A percentile compares a stretch with the other conserved stretches of the same genome.
These are phyloP conservation scores for Berghia stephanieae DNA, from an alignment of 1,140 invertebrate species.

Conservation along the genomic window DNA sequence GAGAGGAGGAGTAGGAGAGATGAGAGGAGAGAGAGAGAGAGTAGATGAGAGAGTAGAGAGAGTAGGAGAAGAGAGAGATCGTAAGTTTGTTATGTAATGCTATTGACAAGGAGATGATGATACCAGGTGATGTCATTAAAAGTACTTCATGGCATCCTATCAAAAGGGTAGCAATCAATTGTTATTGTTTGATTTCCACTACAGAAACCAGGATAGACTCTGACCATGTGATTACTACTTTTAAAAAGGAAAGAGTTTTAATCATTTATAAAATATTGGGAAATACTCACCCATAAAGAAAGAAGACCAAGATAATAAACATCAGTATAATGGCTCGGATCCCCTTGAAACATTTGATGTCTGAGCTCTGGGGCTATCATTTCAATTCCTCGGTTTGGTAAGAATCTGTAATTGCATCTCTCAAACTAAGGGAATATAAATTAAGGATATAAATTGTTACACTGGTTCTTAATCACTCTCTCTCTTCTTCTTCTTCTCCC, in stretches of 20 bases:
- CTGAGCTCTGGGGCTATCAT: constrained; percentile 29
- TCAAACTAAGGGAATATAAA: constrained; percentile 14
- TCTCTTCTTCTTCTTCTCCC: background rate
- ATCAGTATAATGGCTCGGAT: constrained; percentile 26
- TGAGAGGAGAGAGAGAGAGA: no score
- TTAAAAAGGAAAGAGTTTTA: background rate
- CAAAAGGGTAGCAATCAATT: no score
- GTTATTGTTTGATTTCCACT: no score
- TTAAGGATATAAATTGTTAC: background rate
- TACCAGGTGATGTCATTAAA: no score
- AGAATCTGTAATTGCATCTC: constrained; percentile 20
- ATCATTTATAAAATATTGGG: background rate
- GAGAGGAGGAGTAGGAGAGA: no score
- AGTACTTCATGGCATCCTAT: no score
- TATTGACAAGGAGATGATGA: no score
- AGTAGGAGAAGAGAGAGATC: no score
- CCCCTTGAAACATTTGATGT: background rate
- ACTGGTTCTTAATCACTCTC: background rate
- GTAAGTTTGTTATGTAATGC: no score
- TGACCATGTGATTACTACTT: no score
- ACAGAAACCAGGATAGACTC: no score
- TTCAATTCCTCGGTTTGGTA: constrained; percentile 17
- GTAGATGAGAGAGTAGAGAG: no score
- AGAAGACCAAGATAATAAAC: constrained; percentile 26
- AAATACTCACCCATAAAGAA: constrained; percentile 27